A percentile compares a stretch with the other conserved stretches of the same genome.
These are phyloP conservation scores for Dromococcyx pavoninus DNA, from an alignment of 2,797 vertebrate species.

Conservation along the genomic window DNA sequence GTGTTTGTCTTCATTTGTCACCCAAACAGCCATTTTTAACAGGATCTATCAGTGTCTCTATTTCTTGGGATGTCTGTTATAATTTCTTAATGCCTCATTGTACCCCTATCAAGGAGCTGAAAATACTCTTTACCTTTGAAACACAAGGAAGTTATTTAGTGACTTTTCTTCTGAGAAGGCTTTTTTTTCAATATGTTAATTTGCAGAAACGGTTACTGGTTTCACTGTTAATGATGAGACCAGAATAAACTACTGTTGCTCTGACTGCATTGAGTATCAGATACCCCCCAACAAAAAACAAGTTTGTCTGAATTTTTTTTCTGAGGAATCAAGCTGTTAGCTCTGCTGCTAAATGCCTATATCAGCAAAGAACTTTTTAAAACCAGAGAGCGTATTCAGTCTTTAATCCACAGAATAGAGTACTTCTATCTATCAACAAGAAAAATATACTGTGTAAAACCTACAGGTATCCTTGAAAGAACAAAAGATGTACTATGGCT, in stretches of 20 bases:
- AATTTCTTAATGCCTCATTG: neutral
- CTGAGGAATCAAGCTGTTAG: conserved; percentile 56
- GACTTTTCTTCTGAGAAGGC: conserved; percentile 4
- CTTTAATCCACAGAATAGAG: conserved; percentile 19
- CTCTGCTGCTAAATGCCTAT: conserved; percentile 31
- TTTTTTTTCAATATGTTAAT: conserved; percentile 16
- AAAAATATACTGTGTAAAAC: conserved; percentile 8
- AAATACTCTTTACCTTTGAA: neutral
- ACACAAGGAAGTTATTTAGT: neutral
- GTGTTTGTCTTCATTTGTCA: neutral
- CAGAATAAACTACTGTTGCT: conserved; percentile 36
- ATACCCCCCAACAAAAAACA: neutral
- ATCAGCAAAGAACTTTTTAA: conserved; percentile 54
- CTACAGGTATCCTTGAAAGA: conserved; percentile 21
- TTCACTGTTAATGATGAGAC: conserved; percentile 43
- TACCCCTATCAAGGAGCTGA: neutral
- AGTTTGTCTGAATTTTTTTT: conserved; percentile 37
- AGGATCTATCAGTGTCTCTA: neutral
- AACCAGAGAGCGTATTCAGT: neutral
- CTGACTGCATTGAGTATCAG: conserved; percentile 4
- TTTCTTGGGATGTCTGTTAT: neutral
- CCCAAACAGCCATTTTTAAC: neutral
- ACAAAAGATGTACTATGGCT: conserved; percentile 3
- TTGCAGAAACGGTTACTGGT: conserved; percentile 48
- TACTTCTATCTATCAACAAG: conserved; percentile 9